phyloP scores from a whole-genome alignment of 2,113 vertebrate species.

The Phalacrocorax carbo region DNA sequence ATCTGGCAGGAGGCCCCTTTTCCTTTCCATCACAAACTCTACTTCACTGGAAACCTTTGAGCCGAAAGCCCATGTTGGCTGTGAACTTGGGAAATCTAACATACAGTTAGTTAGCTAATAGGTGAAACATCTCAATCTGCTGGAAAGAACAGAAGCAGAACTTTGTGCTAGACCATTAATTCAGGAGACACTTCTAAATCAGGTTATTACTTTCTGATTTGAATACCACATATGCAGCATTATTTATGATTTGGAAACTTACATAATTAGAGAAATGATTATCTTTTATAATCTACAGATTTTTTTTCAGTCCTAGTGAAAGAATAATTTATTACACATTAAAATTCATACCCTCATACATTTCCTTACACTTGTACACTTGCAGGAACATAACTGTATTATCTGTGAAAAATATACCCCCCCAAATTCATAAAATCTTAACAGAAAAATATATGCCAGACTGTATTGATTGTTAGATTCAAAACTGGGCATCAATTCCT shows the following conservation, averaged over 20 bases:
- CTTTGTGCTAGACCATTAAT: not conserved
- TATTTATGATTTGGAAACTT: slow-evolving; percentile 46
- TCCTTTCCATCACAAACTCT: not conserved
- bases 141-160: not conserved
- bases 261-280: slow-evolving; percentile 5
- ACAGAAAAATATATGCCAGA: not conserved
- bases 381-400: not conserved
- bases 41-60: not conserved
- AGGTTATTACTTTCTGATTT: not conserved
- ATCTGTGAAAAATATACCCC: not conserved
- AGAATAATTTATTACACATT: slow-evolving; percentile 19
- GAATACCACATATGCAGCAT: not conserved
- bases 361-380: not conserved
- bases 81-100: not conserved
- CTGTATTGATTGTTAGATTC: not conserved
- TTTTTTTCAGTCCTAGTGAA: not conserved
- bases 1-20: not conserved
- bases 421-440: not conserved
- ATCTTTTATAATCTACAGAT: not conserved
- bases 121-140: not conserved
- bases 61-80: not conserved
- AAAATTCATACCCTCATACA: slow-evolving; percentile 23
- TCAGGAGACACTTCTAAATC: not conserved
- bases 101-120: not conserved
- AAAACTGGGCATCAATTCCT: not conserved